phyloP scores from a whole-genome alignment of 2,888 invertebrate species.

The Campoplex nolae region DNA sequence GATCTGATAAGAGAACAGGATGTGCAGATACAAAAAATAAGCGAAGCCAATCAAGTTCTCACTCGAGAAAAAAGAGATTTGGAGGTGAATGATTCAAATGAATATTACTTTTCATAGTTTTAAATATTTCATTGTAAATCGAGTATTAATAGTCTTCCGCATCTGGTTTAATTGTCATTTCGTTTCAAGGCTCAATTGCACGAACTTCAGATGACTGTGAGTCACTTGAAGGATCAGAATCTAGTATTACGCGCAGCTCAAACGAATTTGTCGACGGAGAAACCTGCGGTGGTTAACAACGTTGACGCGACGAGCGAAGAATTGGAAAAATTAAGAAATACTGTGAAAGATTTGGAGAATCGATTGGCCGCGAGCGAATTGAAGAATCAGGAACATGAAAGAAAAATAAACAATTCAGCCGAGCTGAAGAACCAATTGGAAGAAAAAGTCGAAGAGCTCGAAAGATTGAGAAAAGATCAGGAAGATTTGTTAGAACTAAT shows the following conservation, averaged over 20 bases:
- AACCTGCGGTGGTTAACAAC: conserved; percentile 64
- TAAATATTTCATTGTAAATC: not conserved
- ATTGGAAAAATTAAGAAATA: conserved; percentile 75
- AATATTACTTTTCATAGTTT: not conserved
- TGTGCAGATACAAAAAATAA: conserved; percentile 87
- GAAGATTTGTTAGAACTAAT: conserved; percentile 96
- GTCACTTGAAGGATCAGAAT: conserved; percentile 94
- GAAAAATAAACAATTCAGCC: conserved; percentile 77
- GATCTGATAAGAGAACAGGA: conserved; percentile 96
- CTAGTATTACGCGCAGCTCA: conserved; percentile 91
- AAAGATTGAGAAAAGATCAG: conserved; percentile 93
- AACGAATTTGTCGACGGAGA: conserved; percentile 76
- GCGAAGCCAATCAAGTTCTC: conserved; percentile 74
- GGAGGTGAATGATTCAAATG: conserved; percentile 72
- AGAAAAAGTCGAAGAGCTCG: conserved; percentile 86
- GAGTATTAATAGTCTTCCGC: not conserved
- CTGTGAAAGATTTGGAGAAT: conserved; percentile 77
- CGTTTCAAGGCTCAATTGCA: conserved; percentile 83
- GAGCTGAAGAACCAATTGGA: conserved; percentile 79
- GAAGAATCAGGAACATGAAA: conserved; percentile 80
- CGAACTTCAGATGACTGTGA: conserved; percentile 90
- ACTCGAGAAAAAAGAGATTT: conserved; percentile 78
- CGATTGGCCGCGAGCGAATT: conserved; percentile 73
- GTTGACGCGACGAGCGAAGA: conserved; percentile 73
- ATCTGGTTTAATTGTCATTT: conserved; percentile 4